Conservation (phyloP, 2,113 vertebrate genomes). For the Muntiacus muntjak region DNA sequence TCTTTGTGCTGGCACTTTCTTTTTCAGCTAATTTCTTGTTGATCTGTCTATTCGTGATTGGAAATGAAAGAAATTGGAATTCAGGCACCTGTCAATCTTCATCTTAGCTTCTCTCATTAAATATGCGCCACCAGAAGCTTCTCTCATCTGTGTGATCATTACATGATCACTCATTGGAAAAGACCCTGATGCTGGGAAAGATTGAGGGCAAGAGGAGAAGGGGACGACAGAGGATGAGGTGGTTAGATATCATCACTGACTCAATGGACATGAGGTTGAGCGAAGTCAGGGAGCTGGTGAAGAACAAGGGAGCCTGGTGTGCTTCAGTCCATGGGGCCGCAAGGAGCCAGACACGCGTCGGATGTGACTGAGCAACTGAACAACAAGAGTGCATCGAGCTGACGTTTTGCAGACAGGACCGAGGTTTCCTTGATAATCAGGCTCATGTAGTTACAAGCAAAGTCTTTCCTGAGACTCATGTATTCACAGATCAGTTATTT, state of each 20-base stretch:
- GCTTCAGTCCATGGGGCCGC: not conserved
- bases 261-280: not conserved
- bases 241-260: not conserved
- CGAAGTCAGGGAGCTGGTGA: not conserved
- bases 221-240: not conserved
- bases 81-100: not conserved
- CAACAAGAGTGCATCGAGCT: not conserved
- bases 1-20: not conserved
- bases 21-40: slow-evolving; percentile 2
- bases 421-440: not conserved
- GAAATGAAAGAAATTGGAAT: not conserved
- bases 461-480: not conserved
- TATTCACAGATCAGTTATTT: not conserved
- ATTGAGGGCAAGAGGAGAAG: not conserved
- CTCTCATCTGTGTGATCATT: not conserved
- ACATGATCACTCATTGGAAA: not conserved
- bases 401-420: accelerated
- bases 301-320: not conserved
- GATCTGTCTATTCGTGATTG: not conserved
- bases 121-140: accelerated
- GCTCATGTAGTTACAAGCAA: not conserved
- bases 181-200: not conserved
- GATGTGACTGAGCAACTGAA: not conserved
- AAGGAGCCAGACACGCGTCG: not conserved
- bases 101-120: not conserved